Evolutionary conservation across 2,888 invertebrate genomes (phyloP), one percentile per base, ranked within the genome.

Genomic region (Nasonovia ribisnigri): DNA sequence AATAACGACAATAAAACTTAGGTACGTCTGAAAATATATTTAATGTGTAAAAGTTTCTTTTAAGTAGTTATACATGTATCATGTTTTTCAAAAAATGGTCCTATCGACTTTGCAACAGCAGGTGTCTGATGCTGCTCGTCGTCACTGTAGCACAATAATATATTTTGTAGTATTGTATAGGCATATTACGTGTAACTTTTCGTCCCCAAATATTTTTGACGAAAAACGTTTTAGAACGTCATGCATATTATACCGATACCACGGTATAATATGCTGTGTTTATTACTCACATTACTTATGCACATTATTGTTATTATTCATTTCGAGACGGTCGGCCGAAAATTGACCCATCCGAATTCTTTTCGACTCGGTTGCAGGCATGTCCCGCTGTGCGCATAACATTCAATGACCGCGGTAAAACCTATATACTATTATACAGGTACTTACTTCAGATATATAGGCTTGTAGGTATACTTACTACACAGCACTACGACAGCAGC

Each of bases 321-420:
- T 43, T 91, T 43, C 20, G 91, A 54, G 84, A 84, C 91, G 42
- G 54, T 42, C 42, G 51, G 29, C 84, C 26, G 43, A 92, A 92
- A 88, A 92, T 92, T 92, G 60, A 92, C 92, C 92, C 88, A 48
- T 92, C 88, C 92, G 42, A 88, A 92, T 92, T 92, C 92, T 88
- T 88, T 48, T 46, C 36, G 29, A 29, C 48, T 77, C 77, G 29
- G 88, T 48, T 51, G 67, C 54, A 54, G 54, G 54, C 88, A 43
- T 84, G 77, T 77, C 92, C 92, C 88, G 87, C 86, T 87, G 86
- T 6, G 87, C 36, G 60, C 77, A 43, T 54, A 54, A 67, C 46
- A 67, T 90, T 77, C 89, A 89, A 89, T 89, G 57, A 29, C 57
- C n/a, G 42, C 77, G 20, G 77, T 26, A 0, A 20, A 20, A 54